Conservation (phyloP, 2,888 invertebrate species). For the Patella depressa region DNA sequence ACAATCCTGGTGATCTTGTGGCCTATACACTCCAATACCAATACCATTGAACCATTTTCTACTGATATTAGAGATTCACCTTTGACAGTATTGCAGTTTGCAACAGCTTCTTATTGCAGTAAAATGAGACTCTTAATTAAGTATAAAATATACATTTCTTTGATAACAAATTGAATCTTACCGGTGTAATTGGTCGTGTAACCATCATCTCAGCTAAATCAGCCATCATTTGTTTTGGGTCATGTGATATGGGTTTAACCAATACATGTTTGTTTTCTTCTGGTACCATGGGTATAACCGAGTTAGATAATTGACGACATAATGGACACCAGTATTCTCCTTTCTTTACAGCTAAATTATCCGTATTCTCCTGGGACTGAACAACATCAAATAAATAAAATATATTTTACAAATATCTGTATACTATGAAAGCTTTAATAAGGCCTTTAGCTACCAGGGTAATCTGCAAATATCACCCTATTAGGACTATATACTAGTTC, state of each 20-base stretch:
- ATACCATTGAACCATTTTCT: no score
- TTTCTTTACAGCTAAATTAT: conserved; percentile 72
- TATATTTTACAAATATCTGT: background rate
- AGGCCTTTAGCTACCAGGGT: background rate
- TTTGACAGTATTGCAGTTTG: no score
- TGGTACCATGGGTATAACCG: conserved; percentile 80
- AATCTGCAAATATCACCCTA: background rate
- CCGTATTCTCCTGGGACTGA: conserved; percentile 52
- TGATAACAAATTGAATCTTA: conserved; percentile 38
- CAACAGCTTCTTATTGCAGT: no score
- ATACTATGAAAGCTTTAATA: background rate
- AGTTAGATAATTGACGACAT: conserved; percentile 92
- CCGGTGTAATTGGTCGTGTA: conserved; percentile 61
- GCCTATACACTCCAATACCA: no score
- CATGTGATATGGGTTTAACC: conserved; percentile 52
- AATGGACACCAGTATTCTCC: conserved; percentile 93
- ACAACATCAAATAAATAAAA: background rate
- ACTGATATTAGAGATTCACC: no score
- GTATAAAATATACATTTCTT: no score
- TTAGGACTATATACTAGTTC: background rate
- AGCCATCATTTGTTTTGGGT: conserved; percentile 50
- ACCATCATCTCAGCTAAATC: conserved; percentile 74
- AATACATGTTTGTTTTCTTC: conserved; percentile 55
- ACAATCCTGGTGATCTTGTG: no score
- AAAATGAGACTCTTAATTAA: no score